Percentiles rank a stretch among this genome's conserved stretches.
Evolutionary conservation across 2,113 vertebrate genomes (phyloP).

Genomic region (Pandion haliaetus): DNA sequence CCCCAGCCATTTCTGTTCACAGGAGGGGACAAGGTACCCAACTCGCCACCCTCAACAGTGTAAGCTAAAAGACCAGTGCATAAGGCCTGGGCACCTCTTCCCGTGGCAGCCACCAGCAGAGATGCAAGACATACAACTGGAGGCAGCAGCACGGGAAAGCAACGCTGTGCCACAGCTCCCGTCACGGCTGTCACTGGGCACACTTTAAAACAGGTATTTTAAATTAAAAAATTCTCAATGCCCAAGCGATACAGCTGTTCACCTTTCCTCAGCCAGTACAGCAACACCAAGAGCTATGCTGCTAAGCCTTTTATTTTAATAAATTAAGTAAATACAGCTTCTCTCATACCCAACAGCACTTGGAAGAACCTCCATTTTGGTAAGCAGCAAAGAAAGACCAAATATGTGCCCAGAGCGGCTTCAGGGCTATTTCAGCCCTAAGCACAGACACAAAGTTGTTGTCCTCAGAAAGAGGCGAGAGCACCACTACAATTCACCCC

Average conservation of each 20-base stretch:
- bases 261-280: neutral
- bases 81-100: neutral
- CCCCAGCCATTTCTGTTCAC: neutral
- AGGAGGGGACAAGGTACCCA: neutral
- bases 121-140: rapidly evolving
- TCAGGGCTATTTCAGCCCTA: neutral
- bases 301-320: neutral
- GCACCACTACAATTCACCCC: neutral
- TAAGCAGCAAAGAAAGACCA: neutral
- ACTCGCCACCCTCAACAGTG: rapidly evolving
- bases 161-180: neutral
- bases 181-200: neutral
- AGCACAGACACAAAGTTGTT: neutral
- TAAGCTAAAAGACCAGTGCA: rapidly evolving
- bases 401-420: rapidly evolving
- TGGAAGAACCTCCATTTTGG: neutral
- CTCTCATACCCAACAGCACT: neutral
- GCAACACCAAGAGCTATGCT: neutral
- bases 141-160: neutral
- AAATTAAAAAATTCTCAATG: neutral
- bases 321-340: neutral
- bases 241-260: neutral
- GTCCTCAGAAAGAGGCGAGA: neutral
- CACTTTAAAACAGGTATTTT: neutral
- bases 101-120: neutral